Percentiles rank a stretch among this genome's conserved stretches.
phyloP scores from a whole-genome alignment of 2,113 vertebrate genomes.

The Jacana jacana region DNA sequence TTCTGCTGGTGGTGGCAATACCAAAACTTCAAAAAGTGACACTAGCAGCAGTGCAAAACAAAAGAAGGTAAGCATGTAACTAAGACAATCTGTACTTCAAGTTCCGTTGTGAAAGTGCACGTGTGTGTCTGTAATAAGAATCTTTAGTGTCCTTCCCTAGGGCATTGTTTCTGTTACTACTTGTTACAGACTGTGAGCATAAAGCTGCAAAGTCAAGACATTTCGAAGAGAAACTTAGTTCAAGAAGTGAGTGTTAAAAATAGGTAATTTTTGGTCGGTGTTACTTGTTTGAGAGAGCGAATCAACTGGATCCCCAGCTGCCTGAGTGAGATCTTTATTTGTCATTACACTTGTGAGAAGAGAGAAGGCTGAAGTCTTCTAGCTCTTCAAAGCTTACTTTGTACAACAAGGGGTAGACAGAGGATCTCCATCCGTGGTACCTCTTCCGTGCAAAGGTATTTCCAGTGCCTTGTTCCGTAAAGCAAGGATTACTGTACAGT shows the following conservation, averaged over 20 bases:
- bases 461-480: too few relatives aligned
- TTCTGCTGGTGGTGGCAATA: conserved; percentile 3
- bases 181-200: not conserved
- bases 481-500: not conserved
- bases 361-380: not conserved
- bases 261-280: not conserved
- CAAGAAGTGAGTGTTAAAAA: not conserved
- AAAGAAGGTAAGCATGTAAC: conserved; percentile 64
- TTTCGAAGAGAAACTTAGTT: not conserved
- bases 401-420: not conserved
- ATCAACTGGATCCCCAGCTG: not conserved
- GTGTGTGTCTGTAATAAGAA: too few relatives aligned
- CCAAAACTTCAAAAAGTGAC: conserved; percentile 37
- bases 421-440: too few relatives aligned
- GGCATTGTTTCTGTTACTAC: not conserved
- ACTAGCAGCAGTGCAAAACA: conserved; percentile 25
- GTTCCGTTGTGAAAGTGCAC: too few relatives aligned
- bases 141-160: not conserved
- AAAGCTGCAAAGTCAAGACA: not conserved
- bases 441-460: not conserved
- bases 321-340: not conserved
- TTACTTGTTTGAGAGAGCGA: not conserved
- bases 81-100: fast-evolving
- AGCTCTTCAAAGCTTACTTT: not conserved
- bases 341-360: not conserved